Evolutionary conservation across 35 echinoderm and acorn worm genomes (phyloP).

Genomic region (Eucidaris tribuloides): DNA sequence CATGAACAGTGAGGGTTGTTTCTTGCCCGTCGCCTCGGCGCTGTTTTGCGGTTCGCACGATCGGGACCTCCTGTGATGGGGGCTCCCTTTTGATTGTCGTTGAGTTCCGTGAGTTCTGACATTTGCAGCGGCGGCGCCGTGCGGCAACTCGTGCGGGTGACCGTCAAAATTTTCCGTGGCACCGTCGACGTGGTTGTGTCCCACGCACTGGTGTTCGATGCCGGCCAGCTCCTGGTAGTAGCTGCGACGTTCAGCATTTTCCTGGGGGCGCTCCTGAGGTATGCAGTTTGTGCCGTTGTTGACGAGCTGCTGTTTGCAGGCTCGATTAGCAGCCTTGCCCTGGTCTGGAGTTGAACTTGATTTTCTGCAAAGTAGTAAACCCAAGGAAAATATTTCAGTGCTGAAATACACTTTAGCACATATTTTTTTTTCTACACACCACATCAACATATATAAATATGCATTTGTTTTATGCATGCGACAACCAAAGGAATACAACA

Average conservation of each 20-base stretch:
- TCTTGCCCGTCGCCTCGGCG: not conserved
- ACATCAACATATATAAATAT: too few relatives aligned
- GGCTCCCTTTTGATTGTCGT: constrained; percentile 12
- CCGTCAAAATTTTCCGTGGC: not conserved
- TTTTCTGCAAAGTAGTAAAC: not conserved
- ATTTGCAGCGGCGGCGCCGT: constrained; percentile 10
- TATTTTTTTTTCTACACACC: too few relatives aligned
- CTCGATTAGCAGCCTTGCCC: not conserved
- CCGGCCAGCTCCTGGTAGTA: constrained; percentile 86
- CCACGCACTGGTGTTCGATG: constrained; percentile 70
- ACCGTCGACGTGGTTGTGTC: constrained; percentile 43
- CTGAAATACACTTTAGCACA: too few relatives aligned
- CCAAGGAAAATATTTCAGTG: not conserved
- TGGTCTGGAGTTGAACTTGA: not conserved
- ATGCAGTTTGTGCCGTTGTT: constrained; percentile 1
- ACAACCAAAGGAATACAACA: too few relatives aligned
- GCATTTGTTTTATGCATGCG: too few relatives aligned
- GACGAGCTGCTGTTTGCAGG: not conserved
- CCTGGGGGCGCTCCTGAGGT: constrained; percentile 2
- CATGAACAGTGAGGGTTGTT: constrained; percentile 18
- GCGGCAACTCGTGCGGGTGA: constrained; percentile 33
- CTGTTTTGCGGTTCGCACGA: not conserved
- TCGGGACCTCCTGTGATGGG: not conserved
- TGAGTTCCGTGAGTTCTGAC: constrained; percentile 44
- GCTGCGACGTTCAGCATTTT: constrained; percentile 72